phyloP scores from a whole-genome alignment of 2,797 vertebrate genomes.

The Kryptolebias ocellatus region DNA sequence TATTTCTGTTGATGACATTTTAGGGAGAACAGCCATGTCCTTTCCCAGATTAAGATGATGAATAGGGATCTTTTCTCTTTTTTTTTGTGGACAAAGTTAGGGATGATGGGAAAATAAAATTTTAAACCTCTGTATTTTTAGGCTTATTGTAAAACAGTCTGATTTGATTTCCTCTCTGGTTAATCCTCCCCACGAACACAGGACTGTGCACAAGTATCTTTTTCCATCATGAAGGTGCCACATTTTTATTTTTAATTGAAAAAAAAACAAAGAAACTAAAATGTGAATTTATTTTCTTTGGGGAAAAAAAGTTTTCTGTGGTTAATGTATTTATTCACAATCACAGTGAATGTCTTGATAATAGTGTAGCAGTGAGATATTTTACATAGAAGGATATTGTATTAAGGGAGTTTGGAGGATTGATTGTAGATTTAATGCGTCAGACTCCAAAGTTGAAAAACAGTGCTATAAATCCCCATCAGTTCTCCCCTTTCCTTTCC shows the following conservation, averaged over 20 bases:
- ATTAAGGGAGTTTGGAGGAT: conserved; percentile 1
- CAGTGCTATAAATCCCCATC: background rate
- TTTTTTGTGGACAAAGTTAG: background rate
- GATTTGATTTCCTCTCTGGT: conserved; percentile 5
- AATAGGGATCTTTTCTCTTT: conserved; percentile 9
- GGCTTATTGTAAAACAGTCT: background rate
- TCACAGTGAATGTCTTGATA: background rate
- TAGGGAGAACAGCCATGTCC: conserved; percentile 14
- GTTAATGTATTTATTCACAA: background rate
- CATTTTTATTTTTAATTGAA: background rate
- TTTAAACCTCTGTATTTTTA: background rate
- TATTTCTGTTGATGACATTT: conserved; percentile 26
- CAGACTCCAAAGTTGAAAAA: background rate
- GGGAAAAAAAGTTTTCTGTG: background rate
- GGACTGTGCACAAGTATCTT: background rate
- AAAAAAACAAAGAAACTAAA: background rate
- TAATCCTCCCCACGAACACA: conserved; percentile 1
- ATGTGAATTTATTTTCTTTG: background rate
- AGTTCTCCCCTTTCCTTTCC: background rate
- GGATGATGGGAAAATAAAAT: background rate
- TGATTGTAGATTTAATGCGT: background rate
- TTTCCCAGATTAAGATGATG: conserved; percentile 28
- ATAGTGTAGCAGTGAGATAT: background rate
- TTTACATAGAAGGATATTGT: background rate
- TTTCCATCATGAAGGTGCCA: background rate